These are phyloP conservation scores for Sternotherus odoratus DNA, from an alignment of 2,797 vertebrate genomes.

Conservation along the genomic window DNA sequence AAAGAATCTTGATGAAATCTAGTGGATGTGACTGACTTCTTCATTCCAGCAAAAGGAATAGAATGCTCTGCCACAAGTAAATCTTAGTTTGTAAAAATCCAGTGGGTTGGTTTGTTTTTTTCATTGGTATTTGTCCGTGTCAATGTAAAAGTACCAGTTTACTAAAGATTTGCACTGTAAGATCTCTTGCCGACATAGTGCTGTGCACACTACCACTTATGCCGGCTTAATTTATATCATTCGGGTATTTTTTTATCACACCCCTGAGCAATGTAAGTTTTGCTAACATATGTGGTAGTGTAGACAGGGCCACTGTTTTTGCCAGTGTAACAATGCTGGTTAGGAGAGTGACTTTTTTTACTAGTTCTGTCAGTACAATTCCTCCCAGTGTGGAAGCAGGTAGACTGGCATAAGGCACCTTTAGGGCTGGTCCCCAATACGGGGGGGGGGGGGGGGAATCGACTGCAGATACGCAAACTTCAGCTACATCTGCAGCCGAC, in stretches of 20 bases:
- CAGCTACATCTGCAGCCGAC: too few relatives aligned
- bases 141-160: not conserved
- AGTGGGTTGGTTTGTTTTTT: not conserved
- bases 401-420: not conserved
- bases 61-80: not conserved
- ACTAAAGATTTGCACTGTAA: not conserved
- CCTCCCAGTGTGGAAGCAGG: not conserved
- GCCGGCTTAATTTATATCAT: too few relatives aligned
- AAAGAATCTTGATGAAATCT: not conserved
- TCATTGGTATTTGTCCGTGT: not conserved
- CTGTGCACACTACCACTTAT: too few relatives aligned
- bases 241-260: too few relatives aligned
- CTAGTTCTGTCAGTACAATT: not conserved
- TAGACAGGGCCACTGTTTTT: not conserved
- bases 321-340: not conserved
- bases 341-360: not conserved
- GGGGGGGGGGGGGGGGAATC: too few relatives aligned
- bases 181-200: too few relatives aligned
- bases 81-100: constrained; percentile 5
- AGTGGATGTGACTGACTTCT: not conserved
- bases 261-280: too few relatives aligned
- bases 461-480: too few relatives aligned
- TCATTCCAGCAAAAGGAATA: not conserved
- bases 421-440: too few relatives aligned
- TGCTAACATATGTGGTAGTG: too few relatives aligned